phyloP scores from a whole-genome alignment of 1,140 invertebrate genomes.

The Sitodiplosis mosellana region DNA sequence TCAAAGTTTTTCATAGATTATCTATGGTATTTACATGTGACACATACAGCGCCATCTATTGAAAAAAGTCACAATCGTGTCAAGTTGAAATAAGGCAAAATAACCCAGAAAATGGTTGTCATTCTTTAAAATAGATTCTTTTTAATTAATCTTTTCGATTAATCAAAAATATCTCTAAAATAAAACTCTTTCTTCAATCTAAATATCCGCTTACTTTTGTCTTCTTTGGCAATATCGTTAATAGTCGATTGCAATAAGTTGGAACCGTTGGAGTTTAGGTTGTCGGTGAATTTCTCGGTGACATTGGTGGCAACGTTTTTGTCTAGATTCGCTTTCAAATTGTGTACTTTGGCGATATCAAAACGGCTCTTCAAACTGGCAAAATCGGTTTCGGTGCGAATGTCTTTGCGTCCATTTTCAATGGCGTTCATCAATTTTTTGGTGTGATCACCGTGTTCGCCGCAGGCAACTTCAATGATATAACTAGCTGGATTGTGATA shows the following conservation, averaged over 20 bases:
- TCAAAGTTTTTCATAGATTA: too few relatives aligned
- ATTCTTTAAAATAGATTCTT: too few relatives aligned
- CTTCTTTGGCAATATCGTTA: constrained; percentile 46
- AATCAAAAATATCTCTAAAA: too few relatives aligned
- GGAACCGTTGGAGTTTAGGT: constrained; percentile 21
- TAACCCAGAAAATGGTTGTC: too few relatives aligned
- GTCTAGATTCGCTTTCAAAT: constrained; percentile 17
- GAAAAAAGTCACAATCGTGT: too few relatives aligned
- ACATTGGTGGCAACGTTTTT: constrained; percentile 30
- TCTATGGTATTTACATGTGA: too few relatives aligned
- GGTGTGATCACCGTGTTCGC: constrained; percentile 84
- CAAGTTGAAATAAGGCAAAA: too few relatives aligned
- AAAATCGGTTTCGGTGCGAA: constrained; percentile 29
- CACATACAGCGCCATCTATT: too few relatives aligned
- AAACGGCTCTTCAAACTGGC: constrained; percentile 34
- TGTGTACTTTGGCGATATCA: constrained; percentile 14
- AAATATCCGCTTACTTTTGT: not conserved
- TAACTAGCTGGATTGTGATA: constrained; percentile 96
- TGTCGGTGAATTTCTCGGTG: constrained; percentile 28
- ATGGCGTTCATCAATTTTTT: constrained; percentile 67
- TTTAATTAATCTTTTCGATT: too few relatives aligned
- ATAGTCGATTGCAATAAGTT: constrained; percentile 21
- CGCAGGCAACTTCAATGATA: constrained; percentile 87
- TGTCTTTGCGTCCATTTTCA: constrained; percentile 61
- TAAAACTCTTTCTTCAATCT: not conserved